Conservation (phyloP, 2,797 vertebrate species). For the Allenopithecus nigroviridis region DNA sequence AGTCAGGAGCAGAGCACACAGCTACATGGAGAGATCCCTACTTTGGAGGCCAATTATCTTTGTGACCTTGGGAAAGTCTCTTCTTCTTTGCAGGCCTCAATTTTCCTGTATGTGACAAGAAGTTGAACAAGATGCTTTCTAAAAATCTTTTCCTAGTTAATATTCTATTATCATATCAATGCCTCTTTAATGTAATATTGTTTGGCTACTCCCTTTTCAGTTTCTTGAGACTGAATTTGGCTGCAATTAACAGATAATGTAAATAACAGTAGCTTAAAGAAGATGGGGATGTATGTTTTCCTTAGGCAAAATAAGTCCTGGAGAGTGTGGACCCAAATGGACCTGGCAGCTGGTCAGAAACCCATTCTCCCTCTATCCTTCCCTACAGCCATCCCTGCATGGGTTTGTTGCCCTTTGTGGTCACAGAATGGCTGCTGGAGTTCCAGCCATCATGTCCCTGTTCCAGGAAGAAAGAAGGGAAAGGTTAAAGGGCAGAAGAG, state of each 20-base stretch:
- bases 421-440: background rate
- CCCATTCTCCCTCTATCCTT: background rate
- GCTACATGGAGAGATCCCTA: background rate
- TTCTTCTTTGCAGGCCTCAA: background rate
- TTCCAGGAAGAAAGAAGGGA: background rate
- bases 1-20: background rate
- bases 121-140: background rate
- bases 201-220: background rate
- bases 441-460: background rate
- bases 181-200: background rate
- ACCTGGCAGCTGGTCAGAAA: background rate
- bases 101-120: background rate
- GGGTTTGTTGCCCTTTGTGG: background rate
- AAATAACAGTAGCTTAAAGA: background rate
- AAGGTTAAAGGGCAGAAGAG: background rate
- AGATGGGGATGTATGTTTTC: background rate
- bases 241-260: background rate
- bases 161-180: background rate
- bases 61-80: background rate
- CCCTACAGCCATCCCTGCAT: no score
- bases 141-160: background rate
- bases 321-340: background rate
- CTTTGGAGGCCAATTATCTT: background rate
- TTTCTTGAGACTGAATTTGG: background rate
- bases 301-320: background rate